Evolutionary conservation across 2,797 vertebrate genomes (phyloP).

Genomic region (Anguilla anguilla): DNA sequence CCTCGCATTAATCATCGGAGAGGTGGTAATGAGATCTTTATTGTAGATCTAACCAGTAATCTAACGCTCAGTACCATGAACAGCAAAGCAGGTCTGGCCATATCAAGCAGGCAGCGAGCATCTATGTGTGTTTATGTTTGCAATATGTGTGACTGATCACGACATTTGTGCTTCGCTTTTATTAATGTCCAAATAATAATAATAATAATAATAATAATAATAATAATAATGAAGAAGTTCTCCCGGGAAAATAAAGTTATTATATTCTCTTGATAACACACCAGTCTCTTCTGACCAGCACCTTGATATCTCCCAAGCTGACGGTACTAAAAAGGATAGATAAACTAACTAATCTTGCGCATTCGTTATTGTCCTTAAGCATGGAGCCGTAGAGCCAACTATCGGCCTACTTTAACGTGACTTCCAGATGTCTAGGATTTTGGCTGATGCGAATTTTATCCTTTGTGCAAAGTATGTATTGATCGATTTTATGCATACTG

Average conservation of each 20-base stretch:
- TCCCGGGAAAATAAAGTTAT: background rate
- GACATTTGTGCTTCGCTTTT: background rate
- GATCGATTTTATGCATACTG: background rate
- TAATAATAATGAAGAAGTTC: background rate
- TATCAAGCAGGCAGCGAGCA: background rate
- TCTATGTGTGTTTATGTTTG: background rate
- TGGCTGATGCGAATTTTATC: background rate
- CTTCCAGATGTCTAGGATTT: background rate
- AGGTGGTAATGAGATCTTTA: constrained; percentile 89
- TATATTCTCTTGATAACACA: background rate
- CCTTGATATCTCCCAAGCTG: too few relatives aligned
- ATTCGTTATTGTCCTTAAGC: too few relatives aligned
- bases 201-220: background rate
- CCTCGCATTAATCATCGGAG: constrained; percentile 91
- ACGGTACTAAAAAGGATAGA: too few relatives aligned
- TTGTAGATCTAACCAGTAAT: constrained; percentile 44
- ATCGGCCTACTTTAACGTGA: background rate
- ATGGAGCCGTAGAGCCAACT: background rate
- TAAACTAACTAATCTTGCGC: too few relatives aligned
- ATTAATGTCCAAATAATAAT: background rate
- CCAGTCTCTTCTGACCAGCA: background rate
- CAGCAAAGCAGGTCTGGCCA: background rate
- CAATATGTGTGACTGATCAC: background rate
- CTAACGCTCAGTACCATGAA: background rate
- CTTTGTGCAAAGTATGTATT: background rate